Percentiles rank a stretch among this genome's conserved stretches.
These are phyloP conservation scores for Patella pellucida DNA, from an alignment of 2,888 invertebrate species.

Conservation along the genomic window DNA sequence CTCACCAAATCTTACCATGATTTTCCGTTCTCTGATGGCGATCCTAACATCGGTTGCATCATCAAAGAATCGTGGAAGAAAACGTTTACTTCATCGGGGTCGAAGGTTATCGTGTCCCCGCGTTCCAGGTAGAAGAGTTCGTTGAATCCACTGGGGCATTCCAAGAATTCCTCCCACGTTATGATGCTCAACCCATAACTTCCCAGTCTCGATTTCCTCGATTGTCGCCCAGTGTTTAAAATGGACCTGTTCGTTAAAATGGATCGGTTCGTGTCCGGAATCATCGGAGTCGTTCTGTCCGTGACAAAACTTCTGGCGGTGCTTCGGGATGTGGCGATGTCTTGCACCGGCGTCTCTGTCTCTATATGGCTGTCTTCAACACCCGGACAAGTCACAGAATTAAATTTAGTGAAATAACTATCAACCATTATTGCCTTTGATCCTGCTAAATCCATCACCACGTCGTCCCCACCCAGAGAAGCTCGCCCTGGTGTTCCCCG, in stretches of 20 bases:
- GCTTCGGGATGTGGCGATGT: background rate
- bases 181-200: slow-evolving; percentile 46
- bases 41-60: slow-evolving; percentile 51
- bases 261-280: background rate
- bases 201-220: background rate
- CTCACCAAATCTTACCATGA: slow-evolving; percentile 44
- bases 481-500: slow-evolving; percentile 12
- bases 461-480: slow-evolving; percentile 1
- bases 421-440: slow-evolving; percentile 15
- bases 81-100: slow-evolving; percentile 54
- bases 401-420: slow-evolving; percentile 14
- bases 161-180: slow-evolving; percentile 57
- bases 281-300: background rate
- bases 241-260: background rate
- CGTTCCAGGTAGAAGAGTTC: slow-evolving; percentile 48
- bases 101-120: slow-evolving; percentile 48
- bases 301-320: background rate
- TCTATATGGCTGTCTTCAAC: slow-evolving; percentile 1
- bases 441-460: slow-evolving; percentile 14
- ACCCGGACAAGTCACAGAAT: slow-evolving; percentile 2
- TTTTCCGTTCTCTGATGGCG: slow-evolving; percentile 51
- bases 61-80: slow-evolving; percentile 56
- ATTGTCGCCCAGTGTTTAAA: background rate
- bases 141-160: slow-evolving; percentile 45
- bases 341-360: background rate